Base-by-base conservation (phyloP, 2,797 vertebrate species). In the Podarcis siculus region DNA sequence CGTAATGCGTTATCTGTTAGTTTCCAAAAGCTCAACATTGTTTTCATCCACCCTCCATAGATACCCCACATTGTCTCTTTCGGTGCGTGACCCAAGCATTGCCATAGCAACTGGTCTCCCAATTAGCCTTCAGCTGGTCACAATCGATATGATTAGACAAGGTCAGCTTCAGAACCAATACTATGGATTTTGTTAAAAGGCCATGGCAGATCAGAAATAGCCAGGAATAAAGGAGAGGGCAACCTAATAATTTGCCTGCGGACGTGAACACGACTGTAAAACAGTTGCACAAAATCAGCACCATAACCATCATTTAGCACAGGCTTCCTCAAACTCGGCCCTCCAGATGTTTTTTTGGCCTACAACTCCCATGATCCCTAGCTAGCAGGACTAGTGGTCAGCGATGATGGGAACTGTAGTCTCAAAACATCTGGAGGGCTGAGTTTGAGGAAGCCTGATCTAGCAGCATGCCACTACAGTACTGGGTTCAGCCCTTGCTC, bases 71-170 rank as follows among this genome's bases (percentile, higher is more conserved):
- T 94, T 96, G 91, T 96, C 88, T 95, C 92, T 95, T 96, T 96
- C 88, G 94, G 92, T 89, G 83, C 94, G 94, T 95, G 95, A 96
- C 89, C 94, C 91, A 92, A 92, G 90, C 85, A 97, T 97, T 97
- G 88, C 96, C 95, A 97, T 96, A 96, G 95, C 95, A 97, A 97
- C 96, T 93, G 89, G 81, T 88, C 96, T 94, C 94, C 92, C 91
- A 95, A 97, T 97, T 97, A 97, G 93, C 95, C 90, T 90, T 91
- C 93, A 91, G 77, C 94, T 95, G 89, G 93, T 92, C 94, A 94
- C 94, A 95, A 95, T 96, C 95, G 90, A 94, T 96, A 92, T 0
- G 3, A 95, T 96, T 93, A 97, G 96, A 95, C 95, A 96, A 96
- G 96, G 96, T 96, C 94, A 95, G 86, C 0, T 2, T 93, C 86